Evolutionary conservation across 2,888 invertebrate species (phyloP).

Genomic region (Lithodes maja): DNA sequence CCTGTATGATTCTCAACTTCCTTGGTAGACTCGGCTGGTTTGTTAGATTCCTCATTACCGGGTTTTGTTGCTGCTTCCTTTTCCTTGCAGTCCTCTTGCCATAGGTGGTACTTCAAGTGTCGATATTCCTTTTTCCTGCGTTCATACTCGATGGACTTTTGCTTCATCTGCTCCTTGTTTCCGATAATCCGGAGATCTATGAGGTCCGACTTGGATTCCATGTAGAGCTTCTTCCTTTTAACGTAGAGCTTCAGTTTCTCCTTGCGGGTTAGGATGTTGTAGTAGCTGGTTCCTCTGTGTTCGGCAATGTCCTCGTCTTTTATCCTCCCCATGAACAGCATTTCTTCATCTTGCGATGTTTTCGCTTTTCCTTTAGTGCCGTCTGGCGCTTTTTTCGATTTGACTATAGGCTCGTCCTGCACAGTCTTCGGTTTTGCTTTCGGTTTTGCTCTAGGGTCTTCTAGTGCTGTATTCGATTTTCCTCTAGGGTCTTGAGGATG

Average conservation of each 20-base stretch:
- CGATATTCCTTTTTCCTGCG: not conserved
- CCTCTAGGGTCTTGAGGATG: too few relatives aligned
- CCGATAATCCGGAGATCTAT: not conserved
- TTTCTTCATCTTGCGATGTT: not conserved
- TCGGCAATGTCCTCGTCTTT: not conserved
- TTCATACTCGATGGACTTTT: not conserved
- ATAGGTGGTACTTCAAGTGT: not conserved
- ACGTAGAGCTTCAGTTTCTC: not conserved
- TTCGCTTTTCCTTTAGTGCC: too few relatives aligned
- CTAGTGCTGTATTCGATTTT: too few relatives aligned
- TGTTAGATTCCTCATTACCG: too few relatives aligned
- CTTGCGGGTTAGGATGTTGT: not conserved
- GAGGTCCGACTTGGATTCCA: not conserved
- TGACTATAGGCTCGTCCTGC: too few relatives aligned
- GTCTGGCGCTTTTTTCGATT: too few relatives aligned
- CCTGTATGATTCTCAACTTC: too few relatives aligned
- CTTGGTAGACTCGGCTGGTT: too few relatives aligned
- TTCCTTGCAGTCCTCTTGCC: not conserved
- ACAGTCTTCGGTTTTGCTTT: too few relatives aligned
- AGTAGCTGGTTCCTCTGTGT: not conserved
- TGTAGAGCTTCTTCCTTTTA: not conserved
- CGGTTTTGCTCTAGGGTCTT: too few relatives aligned
- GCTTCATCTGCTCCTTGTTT: not conserved
- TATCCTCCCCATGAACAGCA: not conserved
- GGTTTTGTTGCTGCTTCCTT: not conserved